Conservation (phyloP, 2,797 vertebrate species). For the Avahi laniger region DNA sequence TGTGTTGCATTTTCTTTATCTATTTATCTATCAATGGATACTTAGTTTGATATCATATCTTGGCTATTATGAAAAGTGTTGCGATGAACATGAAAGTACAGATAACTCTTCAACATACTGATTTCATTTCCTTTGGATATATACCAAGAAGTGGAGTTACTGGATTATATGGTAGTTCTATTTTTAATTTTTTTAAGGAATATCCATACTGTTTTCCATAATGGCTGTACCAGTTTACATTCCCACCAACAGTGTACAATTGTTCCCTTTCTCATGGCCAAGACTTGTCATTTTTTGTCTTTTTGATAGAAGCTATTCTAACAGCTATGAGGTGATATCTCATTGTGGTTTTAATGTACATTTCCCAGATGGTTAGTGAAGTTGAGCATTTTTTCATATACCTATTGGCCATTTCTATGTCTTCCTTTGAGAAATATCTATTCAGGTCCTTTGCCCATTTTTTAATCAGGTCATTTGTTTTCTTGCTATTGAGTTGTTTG, state of each 20-base stretch:
- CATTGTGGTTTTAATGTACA: background rate
- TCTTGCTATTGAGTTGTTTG: background rate
- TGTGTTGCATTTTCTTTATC: no score
- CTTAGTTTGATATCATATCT: background rate
- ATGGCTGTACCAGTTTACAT: background rate
- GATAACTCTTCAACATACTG: background rate
- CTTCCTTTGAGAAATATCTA: background rate
- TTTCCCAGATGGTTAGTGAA: background rate
- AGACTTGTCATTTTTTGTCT: background rate
- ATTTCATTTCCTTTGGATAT: background rate
- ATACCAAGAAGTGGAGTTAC: background rate
- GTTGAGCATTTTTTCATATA: background rate
- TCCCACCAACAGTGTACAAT: background rate
- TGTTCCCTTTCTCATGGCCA: background rate
- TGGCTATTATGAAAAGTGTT: background rate
- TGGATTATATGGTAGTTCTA: background rate
- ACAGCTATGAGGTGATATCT: background rate
- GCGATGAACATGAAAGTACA: background rate
- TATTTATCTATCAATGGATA: background rate
- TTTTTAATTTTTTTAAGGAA: background rate
- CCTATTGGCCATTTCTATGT: background rate
- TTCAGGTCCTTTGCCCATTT: background rate
- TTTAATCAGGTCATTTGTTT: background rate
- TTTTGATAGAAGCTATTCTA: background rate
- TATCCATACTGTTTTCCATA: background rate